These are phyloP conservation scores for Crocidura indochinensis DNA, from an alignment of 2,797 vertebrate genomes.

Conservation along the genomic window DNA sequence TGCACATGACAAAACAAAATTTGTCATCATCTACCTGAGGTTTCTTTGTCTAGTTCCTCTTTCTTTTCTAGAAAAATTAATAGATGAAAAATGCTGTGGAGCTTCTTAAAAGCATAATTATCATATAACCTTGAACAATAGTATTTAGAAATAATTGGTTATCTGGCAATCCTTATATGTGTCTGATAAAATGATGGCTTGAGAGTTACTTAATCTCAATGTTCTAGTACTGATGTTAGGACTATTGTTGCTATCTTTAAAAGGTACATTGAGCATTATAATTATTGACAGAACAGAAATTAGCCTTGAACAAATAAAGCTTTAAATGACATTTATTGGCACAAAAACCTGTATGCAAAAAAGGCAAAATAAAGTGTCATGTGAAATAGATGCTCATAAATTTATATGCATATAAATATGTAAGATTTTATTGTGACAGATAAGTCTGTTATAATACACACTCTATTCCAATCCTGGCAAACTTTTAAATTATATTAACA, in stretches of 20 bases:
- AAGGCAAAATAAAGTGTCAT: constrained; percentile 71
- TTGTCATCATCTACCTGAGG: not conserved
- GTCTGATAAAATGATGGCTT: not conserved
- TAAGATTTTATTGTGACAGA: constrained; percentile 78
- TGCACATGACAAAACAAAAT: not conserved
- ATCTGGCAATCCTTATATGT: not conserved
- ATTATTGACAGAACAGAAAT: constrained; percentile 51
- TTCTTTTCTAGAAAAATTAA: too few relatives aligned
- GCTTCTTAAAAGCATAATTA: too few relatives aligned
- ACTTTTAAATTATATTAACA: constrained; percentile 77
- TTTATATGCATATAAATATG: constrained; percentile 77
- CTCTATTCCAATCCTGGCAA: constrained; percentile 59
- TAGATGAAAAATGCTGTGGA: too few relatives aligned
- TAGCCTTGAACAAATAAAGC: constrained; percentile 56
- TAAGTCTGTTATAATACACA: constrained; percentile 57
- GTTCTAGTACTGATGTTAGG: constrained; percentile 26
- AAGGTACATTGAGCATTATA: not conserved
- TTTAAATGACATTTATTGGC: constrained; percentile 70
- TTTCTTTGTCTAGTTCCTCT: constrained; percentile 23
- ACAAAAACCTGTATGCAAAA: constrained; percentile 46
- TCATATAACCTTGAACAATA: not conserved
- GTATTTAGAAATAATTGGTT: not conserved
- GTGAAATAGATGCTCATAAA: constrained; percentile 70
- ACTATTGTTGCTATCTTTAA: not conserved
- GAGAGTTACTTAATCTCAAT: constrained; percentile 17